Evolutionary conservation across 2,797 vertebrate species (phyloP).

Genomic region (Dendrocincla tyrannina): DNA sequence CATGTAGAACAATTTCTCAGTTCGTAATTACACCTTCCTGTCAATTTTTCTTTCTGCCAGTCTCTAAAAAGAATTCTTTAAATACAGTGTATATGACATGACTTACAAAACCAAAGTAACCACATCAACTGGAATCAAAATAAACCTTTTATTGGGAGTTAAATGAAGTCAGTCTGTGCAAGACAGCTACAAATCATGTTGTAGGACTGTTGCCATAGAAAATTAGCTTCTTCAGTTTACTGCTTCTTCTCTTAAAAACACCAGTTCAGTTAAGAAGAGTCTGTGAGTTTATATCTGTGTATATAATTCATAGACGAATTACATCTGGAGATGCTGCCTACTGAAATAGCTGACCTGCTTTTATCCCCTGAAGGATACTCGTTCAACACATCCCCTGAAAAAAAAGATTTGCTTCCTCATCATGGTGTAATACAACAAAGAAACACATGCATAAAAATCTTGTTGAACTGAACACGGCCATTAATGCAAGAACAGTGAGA

Average conservation of each 20-base stretch:
- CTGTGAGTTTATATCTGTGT: background rate
- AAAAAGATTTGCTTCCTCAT: background rate
- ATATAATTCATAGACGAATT: constrained; percentile 50
- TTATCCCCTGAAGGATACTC: background rate
- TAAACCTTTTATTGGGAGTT: background rate
- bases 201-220: background rate
- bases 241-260: constrained; percentile 4
- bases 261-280: background rate
- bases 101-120: background rate
- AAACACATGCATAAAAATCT: background rate
- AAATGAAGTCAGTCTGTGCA: background rate
- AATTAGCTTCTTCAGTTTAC: background rate
- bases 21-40: background rate
- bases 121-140: background rate
- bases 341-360: constrained; percentile 59
- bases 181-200: background rate
- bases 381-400: background rate
- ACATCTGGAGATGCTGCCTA: constrained; percentile 18
- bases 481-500: background rate
- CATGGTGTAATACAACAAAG: background rate
- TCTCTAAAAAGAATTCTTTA: constrained; percentile 16
- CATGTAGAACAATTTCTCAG: background rate
- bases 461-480: background rate
- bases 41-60: background rate
- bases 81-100: background rate